These are phyloP conservation scores for Nothoprocta perdicaria DNA, from an alignment of 2,113 vertebrate species.

Conservation along the genomic window DNA sequence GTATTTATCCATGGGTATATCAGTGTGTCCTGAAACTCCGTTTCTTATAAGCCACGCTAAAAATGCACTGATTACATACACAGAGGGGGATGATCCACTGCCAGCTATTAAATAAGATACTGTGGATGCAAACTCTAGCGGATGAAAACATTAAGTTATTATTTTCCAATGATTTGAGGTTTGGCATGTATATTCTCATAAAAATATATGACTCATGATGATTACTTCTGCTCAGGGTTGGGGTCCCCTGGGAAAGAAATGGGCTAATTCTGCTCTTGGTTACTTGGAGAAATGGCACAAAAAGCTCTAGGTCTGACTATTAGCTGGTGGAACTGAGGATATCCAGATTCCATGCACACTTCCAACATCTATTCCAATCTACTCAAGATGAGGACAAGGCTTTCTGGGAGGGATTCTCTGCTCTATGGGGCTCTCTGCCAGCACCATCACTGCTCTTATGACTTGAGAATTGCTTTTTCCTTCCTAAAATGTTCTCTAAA, in stretches of 20 bases:
- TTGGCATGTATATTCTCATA: neutral
- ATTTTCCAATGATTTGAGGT: neutral
- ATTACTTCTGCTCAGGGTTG: neutral
- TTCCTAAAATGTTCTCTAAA: constrained; percentile 13
- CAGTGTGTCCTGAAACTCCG: neutral
- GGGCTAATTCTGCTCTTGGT: neutral
- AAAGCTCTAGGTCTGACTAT: neutral
- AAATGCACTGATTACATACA: neutral
- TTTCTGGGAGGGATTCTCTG: constrained; percentile 23
- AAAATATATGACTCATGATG: neutral
- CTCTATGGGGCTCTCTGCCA: neutral
- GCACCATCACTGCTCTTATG: constrained; percentile 10
- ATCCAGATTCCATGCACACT: neutral
- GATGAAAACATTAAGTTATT: neutral
- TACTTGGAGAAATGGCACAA: neutral
- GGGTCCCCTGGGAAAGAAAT: neutral
- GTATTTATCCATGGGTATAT: neutral
- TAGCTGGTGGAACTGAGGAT: neutral
- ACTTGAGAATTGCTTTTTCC: constrained; percentile 36
- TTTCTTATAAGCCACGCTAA: neutral
- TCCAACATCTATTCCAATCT: neutral
- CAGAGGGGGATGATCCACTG: neutral
- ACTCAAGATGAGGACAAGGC: neutral
- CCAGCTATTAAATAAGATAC: neutral
- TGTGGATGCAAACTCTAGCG: neutral